Evolutionary conservation across 2,888 invertebrate species (phyloP).

Genomic region (Leptopilina drosophilae): DNA sequence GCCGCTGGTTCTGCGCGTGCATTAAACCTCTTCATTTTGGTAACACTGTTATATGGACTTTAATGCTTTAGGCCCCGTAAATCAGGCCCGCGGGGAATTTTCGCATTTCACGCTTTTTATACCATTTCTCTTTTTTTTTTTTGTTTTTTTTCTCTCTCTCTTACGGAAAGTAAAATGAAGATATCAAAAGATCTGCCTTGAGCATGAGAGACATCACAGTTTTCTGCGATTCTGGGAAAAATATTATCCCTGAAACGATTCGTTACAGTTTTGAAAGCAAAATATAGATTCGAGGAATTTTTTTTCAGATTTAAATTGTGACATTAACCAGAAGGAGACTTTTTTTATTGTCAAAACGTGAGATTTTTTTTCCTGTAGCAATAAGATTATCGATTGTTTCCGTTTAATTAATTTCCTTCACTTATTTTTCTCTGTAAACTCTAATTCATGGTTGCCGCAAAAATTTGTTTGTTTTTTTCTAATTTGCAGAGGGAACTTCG

Average conservation of each 20-base stretch:
- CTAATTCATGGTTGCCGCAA: too few relatives aligned
- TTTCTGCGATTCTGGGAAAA: constrained; percentile 49
- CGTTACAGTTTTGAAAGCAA: not conserved
- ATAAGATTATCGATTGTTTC: too few relatives aligned
- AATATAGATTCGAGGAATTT: not conserved
- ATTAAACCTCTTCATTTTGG: constrained; percentile 72
- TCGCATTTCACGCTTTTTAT: constrained; percentile 61
- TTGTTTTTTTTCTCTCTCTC: not conserved
- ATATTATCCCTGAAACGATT: not conserved
- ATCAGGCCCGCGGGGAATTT: constrained; percentile 68
- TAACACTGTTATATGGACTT: constrained; percentile 71
- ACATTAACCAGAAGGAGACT: too few relatives aligned
- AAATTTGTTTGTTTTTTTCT: too few relatives aligned
- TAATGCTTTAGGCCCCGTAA: constrained; percentile 67
- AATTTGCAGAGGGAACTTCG: too few relatives aligned
- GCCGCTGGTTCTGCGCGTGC: constrained; percentile 58
- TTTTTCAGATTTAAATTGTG: not conserved
- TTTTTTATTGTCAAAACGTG: too few relatives aligned
- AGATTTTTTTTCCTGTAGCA: too few relatives aligned
- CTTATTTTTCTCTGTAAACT: too few relatives aligned
- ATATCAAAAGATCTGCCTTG: constrained; percentile 47
- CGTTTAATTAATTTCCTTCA: too few relatives aligned
- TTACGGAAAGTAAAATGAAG: constrained; percentile 48
- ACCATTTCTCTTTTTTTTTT: too few relatives aligned
- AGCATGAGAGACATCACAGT: not conserved